A percentile compares a stretch with the other conserved stretches of the same genome.
phyloP scores from a whole-genome alignment of 2,113 vertebrate genomes.

The Siniperca chuatsi region DNA sequence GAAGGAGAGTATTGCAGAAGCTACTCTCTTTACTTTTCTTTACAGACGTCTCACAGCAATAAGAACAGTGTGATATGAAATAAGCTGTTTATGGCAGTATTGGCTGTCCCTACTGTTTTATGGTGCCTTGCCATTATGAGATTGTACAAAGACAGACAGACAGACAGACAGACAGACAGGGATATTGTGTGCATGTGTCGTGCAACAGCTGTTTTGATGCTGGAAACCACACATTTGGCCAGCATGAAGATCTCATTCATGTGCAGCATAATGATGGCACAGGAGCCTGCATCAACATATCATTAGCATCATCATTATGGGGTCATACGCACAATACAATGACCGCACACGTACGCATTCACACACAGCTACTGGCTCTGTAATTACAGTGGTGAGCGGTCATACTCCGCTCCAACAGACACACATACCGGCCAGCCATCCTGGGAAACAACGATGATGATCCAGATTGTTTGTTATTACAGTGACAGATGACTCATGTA shows the following conservation, averaged over 20 bases:
- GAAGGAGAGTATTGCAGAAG: background rate
- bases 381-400: slow-evolving; percentile 55
- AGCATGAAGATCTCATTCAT: slow-evolving; percentile 37
- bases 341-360: slow-evolving; percentile 19
- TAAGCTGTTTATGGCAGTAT: background rate
- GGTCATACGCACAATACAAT: slow-evolving; percentile 10
- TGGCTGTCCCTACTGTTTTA: slow-evolving; percentile 2
- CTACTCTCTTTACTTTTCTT: background rate
- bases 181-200: background rate
- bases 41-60: background rate
- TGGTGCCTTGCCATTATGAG: background rate
- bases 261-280: slow-evolving; percentile 51
- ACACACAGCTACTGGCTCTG: slow-evolving; percentile 18
- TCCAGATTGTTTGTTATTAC: slow-evolving; percentile 35
- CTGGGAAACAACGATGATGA: slow-evolving; percentile 27
- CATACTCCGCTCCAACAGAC: slow-evolving; percentile 27
- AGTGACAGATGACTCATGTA: slow-evolving; percentile 48
- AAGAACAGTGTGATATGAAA: background rate
- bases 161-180: slow-evolving; percentile 25
- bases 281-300: slow-evolving; percentile 50
- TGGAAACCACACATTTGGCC: slow-evolving; percentile 30
- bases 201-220: slow-evolving; percentile 35
- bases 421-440: slow-evolving; percentile 33
- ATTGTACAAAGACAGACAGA: slow-evolving; percentile 21
- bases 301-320: slow-evolving; percentile 61